Conservation (phyloP, 2,888 invertebrate species). For the Tachystola acroxantha region DNA sequence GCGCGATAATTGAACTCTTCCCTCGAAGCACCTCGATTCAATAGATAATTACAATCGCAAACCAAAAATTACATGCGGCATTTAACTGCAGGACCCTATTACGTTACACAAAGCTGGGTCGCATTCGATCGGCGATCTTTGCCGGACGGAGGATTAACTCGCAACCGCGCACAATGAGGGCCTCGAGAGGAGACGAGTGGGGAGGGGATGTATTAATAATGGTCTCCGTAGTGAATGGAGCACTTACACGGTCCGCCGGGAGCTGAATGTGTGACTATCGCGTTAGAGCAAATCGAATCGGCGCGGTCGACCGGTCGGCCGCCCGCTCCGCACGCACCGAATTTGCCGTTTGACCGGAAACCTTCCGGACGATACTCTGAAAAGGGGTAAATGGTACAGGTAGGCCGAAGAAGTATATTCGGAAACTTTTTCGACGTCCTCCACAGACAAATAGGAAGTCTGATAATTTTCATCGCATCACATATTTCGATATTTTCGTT, state of each 20-base stretch:
- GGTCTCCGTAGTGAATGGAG: conserved; percentile 68
- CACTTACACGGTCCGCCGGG: conserved; percentile 73
- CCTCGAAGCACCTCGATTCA: conserved; percentile 57
- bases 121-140: conserved; percentile 67
- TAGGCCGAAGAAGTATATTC: too few species aligned
- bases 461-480: too few species aligned
- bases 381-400: neutral
- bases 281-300: conserved; percentile 73
- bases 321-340: conserved; percentile 44
- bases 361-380: conserved; percentile 26
- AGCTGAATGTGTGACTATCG: conserved; percentile 73
- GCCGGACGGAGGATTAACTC: conserved; percentile 69
- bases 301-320: conserved; percentile 42
- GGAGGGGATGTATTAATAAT: conserved; percentile 73
- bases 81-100: conserved; percentile 70
- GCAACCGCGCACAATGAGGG: conserved; percentile 62
- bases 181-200: conserved; percentile 56
- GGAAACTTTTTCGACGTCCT: too few species aligned
- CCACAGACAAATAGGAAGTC: too few species aligned
- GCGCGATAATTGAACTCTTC: conserved; percentile 72
- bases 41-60: conserved; percentile 75
- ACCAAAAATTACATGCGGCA: conserved; percentile 74
- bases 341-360: conserved; percentile 57
- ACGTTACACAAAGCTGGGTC: conserved; percentile 66
- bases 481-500: too few species aligned